Evolutionary conservation across 2,113 vertebrate species (phyloP), one percentile per base, ranked within the genome.

Genomic region (Albula goreensis): DNA sequence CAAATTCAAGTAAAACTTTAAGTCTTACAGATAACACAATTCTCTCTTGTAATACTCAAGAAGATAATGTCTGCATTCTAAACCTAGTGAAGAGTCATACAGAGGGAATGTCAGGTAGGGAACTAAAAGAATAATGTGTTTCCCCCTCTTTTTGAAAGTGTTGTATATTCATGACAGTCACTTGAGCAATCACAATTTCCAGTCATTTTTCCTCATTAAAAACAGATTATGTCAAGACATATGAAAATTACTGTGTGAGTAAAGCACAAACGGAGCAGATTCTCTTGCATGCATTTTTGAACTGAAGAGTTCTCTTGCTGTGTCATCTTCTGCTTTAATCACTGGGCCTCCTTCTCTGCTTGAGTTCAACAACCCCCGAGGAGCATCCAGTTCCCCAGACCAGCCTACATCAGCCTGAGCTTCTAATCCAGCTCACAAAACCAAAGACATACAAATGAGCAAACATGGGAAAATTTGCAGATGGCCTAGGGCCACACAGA

Each of bases 351-450:
- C 74, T 10, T 85, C 49, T 63, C 80, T 56, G n/a, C 56, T 13
- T 22, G 83, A 17, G n/a, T 51, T 83, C 78, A 81, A 49, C 70
- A 81, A 17, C 66, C 48, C 83, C 81, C 80, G 4, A 74, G 79
- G 51, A 49, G 51, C 80, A n/a, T 79, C 5, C 51, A 12, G 51
- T 49, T 82, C 74, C 80, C 77, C 9, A 78, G 81, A 52, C 85
- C 81, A 86, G 83, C 80, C 82, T 25, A 56, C 85, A 86, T 86
- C 84, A 63, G 82, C 52, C 56, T 78, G 60, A 74, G 50, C 17
- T 48, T 70, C 87, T 88, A 84, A 90, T 90, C 84, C 78, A 13
- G 57, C 87, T 78, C 78, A 48, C 50, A 1, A 60, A 56, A 85
- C 53, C 60, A 86, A 86, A 81, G 85, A 80, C 31, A 19, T 86